Percentiles rank a stretch among this genome's conserved stretches.
phyloP scores from a whole-genome alignment of 2,113 vertebrate genomes.

The Notarius quadriscutis region DNA sequence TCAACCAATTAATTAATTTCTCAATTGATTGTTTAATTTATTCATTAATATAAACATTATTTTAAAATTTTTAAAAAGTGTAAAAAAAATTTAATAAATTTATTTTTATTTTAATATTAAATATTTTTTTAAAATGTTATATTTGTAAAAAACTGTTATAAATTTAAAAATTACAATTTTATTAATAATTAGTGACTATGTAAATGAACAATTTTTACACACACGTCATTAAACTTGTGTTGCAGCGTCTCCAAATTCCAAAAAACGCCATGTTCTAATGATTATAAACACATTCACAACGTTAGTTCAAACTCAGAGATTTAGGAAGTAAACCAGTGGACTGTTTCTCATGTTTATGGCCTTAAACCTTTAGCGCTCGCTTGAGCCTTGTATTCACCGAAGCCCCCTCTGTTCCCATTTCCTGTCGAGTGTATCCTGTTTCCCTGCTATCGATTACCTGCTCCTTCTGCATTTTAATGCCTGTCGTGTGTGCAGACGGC shows the following conservation, averaged over 20 bases:
- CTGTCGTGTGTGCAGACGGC: slow-evolving; percentile 25
- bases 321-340: slow-evolving; percentile 16
- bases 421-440: slow-evolving; percentile 48
- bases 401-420: slow-evolving; percentile 31
- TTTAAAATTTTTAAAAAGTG: too few relatives aligned
- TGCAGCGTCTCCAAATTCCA: background rate
- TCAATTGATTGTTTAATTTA: too few relatives aligned
- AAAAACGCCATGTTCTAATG: background rate
- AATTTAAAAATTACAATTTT: background rate
- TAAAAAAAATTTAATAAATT: too few relatives aligned
- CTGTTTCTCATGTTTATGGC: slow-evolving; percentile 16
- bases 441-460: slow-evolving; percentile 41
- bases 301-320: background rate
- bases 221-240: background rate
- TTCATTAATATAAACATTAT: too few relatives aligned
- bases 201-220: background rate
- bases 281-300: background rate
- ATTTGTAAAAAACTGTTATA: background rate
- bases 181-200: background rate
- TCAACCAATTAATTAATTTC: too few relatives aligned
- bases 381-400: slow-evolving; percentile 15
- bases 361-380: slow-evolving; percentile 18
- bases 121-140: too few relatives aligned
- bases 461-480: slow-evolving; percentile 41
- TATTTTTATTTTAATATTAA: too few relatives aligned